Conservation (phyloP, 2,113 vertebrate genomes). For the Cathartes aura region DNA sequence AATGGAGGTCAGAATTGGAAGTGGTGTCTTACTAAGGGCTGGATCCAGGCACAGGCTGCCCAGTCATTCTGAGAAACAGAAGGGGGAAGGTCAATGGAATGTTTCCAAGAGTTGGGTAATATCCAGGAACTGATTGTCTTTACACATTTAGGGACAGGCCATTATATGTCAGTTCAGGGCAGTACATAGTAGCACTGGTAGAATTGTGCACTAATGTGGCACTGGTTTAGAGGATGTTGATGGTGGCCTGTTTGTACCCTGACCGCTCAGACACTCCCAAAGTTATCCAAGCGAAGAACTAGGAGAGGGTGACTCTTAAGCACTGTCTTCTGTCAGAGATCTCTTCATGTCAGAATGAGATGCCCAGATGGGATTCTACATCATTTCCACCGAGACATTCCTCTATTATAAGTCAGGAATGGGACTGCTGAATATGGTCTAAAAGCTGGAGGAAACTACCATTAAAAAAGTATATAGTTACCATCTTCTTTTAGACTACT, state of each 20-base stretch:
- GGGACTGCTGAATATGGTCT: neutral
- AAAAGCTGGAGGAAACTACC: neutral
- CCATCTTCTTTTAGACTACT: neutral
- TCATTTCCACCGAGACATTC: neutral
- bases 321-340: neutral
- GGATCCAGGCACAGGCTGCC: neutral
- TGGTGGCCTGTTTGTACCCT: neutral
- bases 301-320: neutral
- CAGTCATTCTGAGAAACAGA: neutral
- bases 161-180: neutral
- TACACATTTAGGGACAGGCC: neutral
- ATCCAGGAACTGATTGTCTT: neutral
- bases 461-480: neutral
- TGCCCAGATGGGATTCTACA: neutral
- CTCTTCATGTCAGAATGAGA: neutral
- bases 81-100: neutral
- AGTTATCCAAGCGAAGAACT: neutral
- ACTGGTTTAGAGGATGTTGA: neutral
- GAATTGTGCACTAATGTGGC: neutral
- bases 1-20: neutral
- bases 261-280: neutral
- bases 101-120: neutral
- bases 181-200: neutral
- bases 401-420: neutral
- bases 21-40: neutral